Base-by-base conservation (phyloP, 2,113 vertebrate genomes). In the Entelurus aequoreus region DNA sequence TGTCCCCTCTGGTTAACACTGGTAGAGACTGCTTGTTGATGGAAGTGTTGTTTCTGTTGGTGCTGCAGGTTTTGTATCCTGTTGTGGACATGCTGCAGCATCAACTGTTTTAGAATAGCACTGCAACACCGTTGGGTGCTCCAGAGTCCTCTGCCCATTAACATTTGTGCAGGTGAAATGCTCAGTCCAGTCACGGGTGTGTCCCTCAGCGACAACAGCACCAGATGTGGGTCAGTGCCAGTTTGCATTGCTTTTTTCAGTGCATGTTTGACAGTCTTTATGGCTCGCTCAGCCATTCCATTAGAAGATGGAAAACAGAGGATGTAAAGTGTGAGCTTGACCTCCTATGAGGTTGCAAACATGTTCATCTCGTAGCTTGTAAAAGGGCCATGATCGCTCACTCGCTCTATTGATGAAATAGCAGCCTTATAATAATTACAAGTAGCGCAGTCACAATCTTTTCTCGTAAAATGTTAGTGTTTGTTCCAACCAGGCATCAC, bases 161-260 rank as follows among this genome's bases (percentile, higher is more conserved):
- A 56, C 54, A 42, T 56, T n/a, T 56, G 54, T 40, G 54, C 35
- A 3, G 54, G 15, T 47, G 57, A n/a, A 36, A 36, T 11, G 12
- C 57, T 52, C 44, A 69, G 72, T 13, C 72, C 66, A 19, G 59
- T 70, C 40, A 70, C 67, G 7, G 67, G 54, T 16, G 54, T 75
- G 36, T 67, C 70, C 42, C 73, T 66, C 51, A 74, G 19, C 1
- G 61, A 65, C 51, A 68, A 28, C 50, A 68, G 7, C 38, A 54
- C 59, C 4, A 68, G 58, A 47, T 68, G 57, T 54, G 51, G 59
- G 35, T 68, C 66, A 8, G 51, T 62, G n/a, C 53, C 60, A 8
- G 28, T 28, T 28, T 28, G 28, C 28, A 28, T 4, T 28, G 28
- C 28, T 28, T 28, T 28, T 28, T 28, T 28, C 28, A 28, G 28